A percentile compares a stretch with the other conserved stretches of the same genome.
phyloP scores from a whole-genome alignment of 2,113 vertebrate species.

The Oceanodroma tethys region DNA sequence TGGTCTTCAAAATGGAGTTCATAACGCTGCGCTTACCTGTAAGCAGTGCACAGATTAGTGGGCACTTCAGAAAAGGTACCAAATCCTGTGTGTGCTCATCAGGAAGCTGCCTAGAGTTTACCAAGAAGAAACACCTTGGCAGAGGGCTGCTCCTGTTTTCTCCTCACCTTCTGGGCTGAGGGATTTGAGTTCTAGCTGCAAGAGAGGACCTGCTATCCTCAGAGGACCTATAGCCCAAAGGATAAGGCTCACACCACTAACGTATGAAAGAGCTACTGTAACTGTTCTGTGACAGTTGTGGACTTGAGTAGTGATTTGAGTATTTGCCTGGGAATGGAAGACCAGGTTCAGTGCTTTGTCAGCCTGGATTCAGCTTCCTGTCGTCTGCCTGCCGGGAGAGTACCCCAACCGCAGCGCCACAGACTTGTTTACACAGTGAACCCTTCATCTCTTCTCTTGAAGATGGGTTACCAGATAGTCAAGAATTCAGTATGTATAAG shows the following conservation, averaged over 20 bases:
- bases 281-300: background rate
- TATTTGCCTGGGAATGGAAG: background rate
- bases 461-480: background rate
- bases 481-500: fast-evolving
- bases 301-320: background rate
- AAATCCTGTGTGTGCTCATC: background rate
- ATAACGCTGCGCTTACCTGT: fast-evolving
- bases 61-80: background rate
- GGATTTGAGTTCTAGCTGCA: background rate
- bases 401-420: background rate
- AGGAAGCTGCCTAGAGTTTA: background rate
- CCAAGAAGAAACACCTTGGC: background rate
- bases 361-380: background rate
- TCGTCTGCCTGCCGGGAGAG: background rate
- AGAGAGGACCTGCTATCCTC: background rate
- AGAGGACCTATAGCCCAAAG: background rate
- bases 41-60: background rate
- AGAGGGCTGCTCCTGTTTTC: background rate
- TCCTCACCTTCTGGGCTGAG: background rate
- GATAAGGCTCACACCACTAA: background rate
- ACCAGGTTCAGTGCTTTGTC: background rate
- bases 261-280: background rate
- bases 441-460: background rate
- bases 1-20: background rate
- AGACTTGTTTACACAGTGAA: background rate